phyloP scores from a whole-genome alignment of 2,888 invertebrate genomes.

The Exephanes ischioxanthus region DNA sequence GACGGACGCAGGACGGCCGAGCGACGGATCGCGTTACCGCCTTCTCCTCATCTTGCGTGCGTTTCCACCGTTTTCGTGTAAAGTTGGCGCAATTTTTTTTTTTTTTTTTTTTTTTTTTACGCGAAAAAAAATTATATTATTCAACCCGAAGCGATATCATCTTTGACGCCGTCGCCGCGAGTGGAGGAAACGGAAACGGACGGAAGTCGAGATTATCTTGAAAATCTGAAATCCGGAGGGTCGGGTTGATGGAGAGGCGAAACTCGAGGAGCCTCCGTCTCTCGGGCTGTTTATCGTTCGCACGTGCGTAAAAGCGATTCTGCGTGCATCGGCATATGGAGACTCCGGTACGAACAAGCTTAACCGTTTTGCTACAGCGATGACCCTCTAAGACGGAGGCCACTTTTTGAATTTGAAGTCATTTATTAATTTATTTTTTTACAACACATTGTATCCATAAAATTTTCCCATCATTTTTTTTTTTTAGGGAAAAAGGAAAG shows the following conservation, averaged over 20 bases:
- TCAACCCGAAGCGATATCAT: slow-evolving; percentile 19
- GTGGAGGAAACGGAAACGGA: slow-evolving; percentile 74
- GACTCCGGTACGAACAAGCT: background rate
- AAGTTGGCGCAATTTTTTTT: slow-evolving; percentile 17
- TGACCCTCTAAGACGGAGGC: background rate
- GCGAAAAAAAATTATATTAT: background rate
- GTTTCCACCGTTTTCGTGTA: slow-evolving; percentile 52
- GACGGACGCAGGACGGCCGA: slow-evolving; percentile 28
- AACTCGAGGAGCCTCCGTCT: slow-evolving; percentile 77
- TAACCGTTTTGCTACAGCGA: background rate
- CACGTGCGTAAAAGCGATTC: slow-evolving; percentile 50
- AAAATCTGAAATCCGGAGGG: slow-evolving; percentile 72
- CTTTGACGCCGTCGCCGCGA: slow-evolving; percentile 15
- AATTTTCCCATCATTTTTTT: too few species aligned
- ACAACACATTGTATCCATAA: too few species aligned
- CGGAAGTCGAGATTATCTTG: slow-evolving; percentile 73
- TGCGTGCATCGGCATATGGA: slow-evolving; percentile 51
- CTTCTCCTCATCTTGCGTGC: slow-evolving; percentile 43
- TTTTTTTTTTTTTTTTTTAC: slow-evolving; percentile 5
- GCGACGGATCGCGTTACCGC: slow-evolving; percentile 50
- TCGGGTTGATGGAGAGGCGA: slow-evolving; percentile 74
- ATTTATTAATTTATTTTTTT: too few species aligned
- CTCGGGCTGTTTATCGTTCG: slow-evolving; percentile 59
- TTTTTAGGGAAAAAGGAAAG: too few species aligned
- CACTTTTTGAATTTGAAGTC: too few species aligned